Evolutionary conservation across 2,113 vertebrate genomes (phyloP).

Genomic region (Gulo gulo): DNA sequence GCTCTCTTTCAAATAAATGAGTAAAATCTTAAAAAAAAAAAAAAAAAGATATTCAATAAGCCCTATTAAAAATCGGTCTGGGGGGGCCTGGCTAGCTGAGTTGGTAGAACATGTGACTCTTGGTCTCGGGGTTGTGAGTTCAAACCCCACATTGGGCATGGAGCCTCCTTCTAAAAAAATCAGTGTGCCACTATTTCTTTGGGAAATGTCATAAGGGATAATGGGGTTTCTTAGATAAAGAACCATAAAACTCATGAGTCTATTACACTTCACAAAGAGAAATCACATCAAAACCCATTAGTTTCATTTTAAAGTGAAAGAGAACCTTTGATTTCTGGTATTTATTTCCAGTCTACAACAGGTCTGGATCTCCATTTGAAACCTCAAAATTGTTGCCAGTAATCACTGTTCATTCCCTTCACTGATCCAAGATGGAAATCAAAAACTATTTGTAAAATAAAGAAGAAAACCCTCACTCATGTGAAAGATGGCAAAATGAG

Average conservation of each 20-base stretch:
- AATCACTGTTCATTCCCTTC: conserved; percentile 9
- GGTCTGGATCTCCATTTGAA: background rate
- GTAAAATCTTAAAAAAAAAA: background rate
- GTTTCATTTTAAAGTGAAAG: background rate
- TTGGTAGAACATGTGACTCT: background rate
- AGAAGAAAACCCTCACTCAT: background rate
- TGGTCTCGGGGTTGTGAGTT: background rate
- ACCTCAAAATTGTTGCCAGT: background rate
- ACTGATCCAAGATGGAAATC: background rate
- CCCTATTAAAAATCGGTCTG: background rate
- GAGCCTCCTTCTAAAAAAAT: background rate
- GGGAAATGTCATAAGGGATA: background rate
- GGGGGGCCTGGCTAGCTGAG: background rate
- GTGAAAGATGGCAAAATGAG: conserved; percentile 16
- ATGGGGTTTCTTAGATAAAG: background rate
- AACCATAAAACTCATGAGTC: background rate
- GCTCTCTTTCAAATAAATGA: background rate
- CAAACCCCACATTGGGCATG: background rate
- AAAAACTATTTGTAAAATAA: conserved; percentile 37
- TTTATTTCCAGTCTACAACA: background rate
- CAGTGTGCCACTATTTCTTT: background rate
- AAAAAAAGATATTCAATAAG: background rate
- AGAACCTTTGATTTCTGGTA: background rate
- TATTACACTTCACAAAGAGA: background rate
- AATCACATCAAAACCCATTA: background rate